Percentiles rank a stretch among this genome's conserved stretches.
Evolutionary conservation across 1,140 invertebrate genomes (phyloP).

Genomic region (Coptotermes formosanus): DNA sequence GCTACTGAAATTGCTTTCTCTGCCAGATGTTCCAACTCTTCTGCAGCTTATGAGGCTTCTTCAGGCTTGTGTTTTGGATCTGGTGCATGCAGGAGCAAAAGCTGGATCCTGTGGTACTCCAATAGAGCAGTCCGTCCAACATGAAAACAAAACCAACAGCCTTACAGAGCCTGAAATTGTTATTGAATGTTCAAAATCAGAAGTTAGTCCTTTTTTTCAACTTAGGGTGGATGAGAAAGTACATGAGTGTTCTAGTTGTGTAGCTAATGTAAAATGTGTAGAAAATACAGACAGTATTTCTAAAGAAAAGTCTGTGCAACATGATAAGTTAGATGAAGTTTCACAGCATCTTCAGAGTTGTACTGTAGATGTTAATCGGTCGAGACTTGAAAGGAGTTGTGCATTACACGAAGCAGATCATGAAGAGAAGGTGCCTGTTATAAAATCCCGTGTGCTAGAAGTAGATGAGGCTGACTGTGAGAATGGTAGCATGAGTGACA

Average conservation of each 20-base stretch:
- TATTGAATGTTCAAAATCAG: not conserved
- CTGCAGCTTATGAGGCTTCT: constrained; percentile 57
- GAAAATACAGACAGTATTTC: not conserved
- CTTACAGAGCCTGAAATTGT: not conserved
- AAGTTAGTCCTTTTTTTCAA: not conserved
- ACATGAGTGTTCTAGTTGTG: not conserved
- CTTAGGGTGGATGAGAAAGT: not conserved
- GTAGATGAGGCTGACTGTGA: not conserved
- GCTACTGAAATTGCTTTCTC: constrained; percentile 56
- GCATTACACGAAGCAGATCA: not conserved
- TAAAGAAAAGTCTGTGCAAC: not conserved
- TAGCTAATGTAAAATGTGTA: not conserved
- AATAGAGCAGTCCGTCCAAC: too few species aligned
- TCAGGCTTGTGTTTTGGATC: constrained; percentile 32
- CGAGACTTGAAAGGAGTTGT: not conserved
- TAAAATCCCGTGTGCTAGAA: not conserved
- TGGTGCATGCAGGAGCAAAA: not conserved
- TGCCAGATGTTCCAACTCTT: constrained; percentile 61
- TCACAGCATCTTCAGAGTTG: not conserved
- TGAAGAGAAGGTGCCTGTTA: not conserved
- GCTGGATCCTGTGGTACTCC: too few species aligned
- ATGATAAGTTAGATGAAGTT: not conserved
- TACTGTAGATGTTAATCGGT: not conserved
- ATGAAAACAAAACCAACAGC: not conserved
- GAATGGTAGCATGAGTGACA: not conserved